Percentiles rank a stretch among this genome's conserved stretches.
Evolutionary conservation across 2,888 invertebrate species (phyloP).

Genomic region (Penaeus monodon): DNA sequence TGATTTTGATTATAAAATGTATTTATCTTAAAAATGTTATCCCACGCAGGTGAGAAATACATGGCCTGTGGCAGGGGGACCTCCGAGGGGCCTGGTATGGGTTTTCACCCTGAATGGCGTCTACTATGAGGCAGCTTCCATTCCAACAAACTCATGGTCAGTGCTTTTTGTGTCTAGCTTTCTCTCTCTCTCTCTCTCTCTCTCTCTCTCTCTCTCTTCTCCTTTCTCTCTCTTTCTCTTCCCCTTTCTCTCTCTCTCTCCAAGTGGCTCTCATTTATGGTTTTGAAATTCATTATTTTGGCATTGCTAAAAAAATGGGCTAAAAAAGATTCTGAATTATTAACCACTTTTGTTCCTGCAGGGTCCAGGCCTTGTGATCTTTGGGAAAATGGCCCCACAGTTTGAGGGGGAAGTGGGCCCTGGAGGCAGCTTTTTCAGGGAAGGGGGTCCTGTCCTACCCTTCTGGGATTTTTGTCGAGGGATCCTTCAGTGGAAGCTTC

Average conservation of each 20-base stretch:
- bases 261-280: too few relatives aligned
- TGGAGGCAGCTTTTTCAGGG: conserved; percentile 82
- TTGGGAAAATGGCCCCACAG: conserved; percentile 88
- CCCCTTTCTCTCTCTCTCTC: too few relatives aligned
- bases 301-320: too few relatives aligned
- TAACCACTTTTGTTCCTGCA: conserved; percentile 14
- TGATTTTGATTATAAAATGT: conserved; percentile 16
- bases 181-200: too few relatives aligned
- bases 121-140: conserved; percentile 89
- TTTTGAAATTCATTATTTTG: too few relatives aligned
- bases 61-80: conserved; percentile 88
- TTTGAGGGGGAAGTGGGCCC: conserved; percentile 90
- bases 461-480: conserved; percentile 77
- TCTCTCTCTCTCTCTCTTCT: too few relatives aligned
- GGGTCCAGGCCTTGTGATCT: conserved; percentile 88
- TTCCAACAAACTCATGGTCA: conserved; percentile 79
- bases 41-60: conserved; percentile 82
- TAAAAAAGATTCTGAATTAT: too few relatives aligned
- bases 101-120: conserved; percentile 90
- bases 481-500: conserved; percentile 81
- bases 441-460: conserved; percentile 78
- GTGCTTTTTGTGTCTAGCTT: background rate
- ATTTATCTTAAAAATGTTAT: conserved; percentile 6
- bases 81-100: conserved; percentile 86
- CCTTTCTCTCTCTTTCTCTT: too few relatives aligned